Evolutionary conservation across 2,113 vertebrate genomes (phyloP), one percentile per base, ranked within the genome.

Genomic region (Abramis brama): DNA sequence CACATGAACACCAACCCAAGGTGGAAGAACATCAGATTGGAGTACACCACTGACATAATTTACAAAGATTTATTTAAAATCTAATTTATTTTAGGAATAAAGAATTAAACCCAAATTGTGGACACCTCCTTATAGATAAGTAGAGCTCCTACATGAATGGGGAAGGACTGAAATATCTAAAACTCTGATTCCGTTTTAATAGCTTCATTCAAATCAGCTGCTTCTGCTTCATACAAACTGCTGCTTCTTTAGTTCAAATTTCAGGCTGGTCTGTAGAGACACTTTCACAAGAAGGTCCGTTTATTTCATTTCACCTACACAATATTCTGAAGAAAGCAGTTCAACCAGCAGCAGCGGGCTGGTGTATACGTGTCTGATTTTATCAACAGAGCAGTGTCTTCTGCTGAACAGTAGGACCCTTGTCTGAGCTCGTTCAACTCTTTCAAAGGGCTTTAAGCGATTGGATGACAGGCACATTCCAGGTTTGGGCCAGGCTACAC

Each of bases 331-430:
- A 45, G 39, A 25, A 39, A 36, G 21, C 66, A 15, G 30, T 7
- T 27, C 25, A 33, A 30, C 27, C 13, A 66, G 13, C 62, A 70
- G 30, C 30, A 36, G 17, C 17, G 17, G 30, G 17, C 66, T 73
- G 36, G 43, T 2, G 2, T 13, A 25, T 13, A 47, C 6, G 3
- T 47, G n/a, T 25, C 71, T 15, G 71, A 74, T 25, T 74, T 25
- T 25, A 74, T 74, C 43, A 84, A 75, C 43, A 59, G 25, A 30
- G 64, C 68, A 36, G 13, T 83, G 50, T 83, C 47, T 70, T 55
- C 59, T 19, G 13, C 27, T 55, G 64, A 71, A 30, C 68, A 52
- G 27, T 47, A 45, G 71, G 23, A 74, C 23, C 71, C 5, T 47
- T 74, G 71, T 74, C 71, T 74, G 43, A 25, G 43, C 43, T 74